Percentiles rank a stretch among this genome's conserved stretches.
These are phyloP conservation scores for Bradysia coprophila DNA, from an alignment of 1,140 invertebrate species.

Conservation along the genomic window DNA sequence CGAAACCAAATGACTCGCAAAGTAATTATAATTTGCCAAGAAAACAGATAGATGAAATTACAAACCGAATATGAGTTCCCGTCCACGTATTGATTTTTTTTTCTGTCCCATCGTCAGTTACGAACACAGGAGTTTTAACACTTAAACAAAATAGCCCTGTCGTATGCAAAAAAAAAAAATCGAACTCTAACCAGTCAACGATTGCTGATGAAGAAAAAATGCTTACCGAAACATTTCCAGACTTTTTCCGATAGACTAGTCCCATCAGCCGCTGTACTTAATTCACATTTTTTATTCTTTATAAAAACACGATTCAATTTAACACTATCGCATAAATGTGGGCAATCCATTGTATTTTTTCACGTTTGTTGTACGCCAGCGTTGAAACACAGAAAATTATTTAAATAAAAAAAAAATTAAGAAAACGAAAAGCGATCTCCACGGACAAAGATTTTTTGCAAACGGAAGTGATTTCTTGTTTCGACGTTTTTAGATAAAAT, in stretches of 20 bases:
- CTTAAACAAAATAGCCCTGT: not conserved
- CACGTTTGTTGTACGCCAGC: not conserved
- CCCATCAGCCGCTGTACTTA: slow-evolving; percentile 11
- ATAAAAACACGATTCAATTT: slow-evolving; percentile 30
- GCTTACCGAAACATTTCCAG: slow-evolving; percentile 4
- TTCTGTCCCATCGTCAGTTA: not conserved
- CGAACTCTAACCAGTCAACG: not conserved
- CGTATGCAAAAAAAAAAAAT: not conserved
- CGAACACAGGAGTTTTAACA: no score
- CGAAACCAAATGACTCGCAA: not conserved
- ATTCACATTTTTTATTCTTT: slow-evolving; percentile 20
- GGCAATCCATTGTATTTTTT: slow-evolving; percentile 29
- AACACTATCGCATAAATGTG: slow-evolving; percentile 36
- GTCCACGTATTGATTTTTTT: not conserved
- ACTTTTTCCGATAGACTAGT: slow-evolving; percentile 1
- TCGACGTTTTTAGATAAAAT: not conserved
- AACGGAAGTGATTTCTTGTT: not conserved
- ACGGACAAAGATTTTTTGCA: not conserved
- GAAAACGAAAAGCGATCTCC: not conserved
- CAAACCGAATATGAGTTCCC: not conserved
- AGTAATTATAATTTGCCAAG: not conserved
- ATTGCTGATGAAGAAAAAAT: not conserved
- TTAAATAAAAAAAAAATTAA: not conserved
- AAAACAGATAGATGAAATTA: not conserved
- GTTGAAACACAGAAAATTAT: not conserved